These are phyloP conservation scores for Pleuronectes platessa DNA, from an alignment of 2,113 vertebrate genomes.

Conservation along the genomic window DNA sequence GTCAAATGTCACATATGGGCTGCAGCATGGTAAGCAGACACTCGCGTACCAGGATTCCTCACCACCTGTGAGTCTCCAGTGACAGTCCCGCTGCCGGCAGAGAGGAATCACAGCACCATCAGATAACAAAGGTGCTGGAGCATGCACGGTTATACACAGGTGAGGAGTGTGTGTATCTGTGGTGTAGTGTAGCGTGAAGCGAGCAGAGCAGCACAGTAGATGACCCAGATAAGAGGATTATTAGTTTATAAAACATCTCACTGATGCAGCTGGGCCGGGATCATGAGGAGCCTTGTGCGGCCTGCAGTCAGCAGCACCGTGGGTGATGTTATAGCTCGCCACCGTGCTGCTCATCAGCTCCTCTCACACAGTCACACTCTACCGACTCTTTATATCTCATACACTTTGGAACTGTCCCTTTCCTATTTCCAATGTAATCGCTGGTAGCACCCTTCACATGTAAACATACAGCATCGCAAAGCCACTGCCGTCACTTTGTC, in stretches of 20 bases:
- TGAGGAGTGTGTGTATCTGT: constrained; percentile 66
- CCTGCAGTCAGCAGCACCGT: constrained; percentile 33
- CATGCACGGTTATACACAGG: constrained; percentile 45
- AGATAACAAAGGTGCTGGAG: constrained; percentile 69
- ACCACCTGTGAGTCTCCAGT: constrained; percentile 39
- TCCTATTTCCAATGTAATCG: too few species aligned
- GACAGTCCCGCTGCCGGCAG: constrained; percentile 44
- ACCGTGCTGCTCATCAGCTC: too few species aligned
- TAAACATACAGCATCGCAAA: too few species aligned
- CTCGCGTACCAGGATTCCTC: constrained; percentile 14
- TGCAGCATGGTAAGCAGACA: background rate
- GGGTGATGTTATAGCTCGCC: background rate
- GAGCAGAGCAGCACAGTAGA: constrained; percentile 55
- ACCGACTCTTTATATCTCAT: background rate
- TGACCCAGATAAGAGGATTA: constrained; percentile 78
- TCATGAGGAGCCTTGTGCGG: constrained; percentile 33
- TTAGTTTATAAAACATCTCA: constrained; percentile 81
- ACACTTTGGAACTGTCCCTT: background rate
- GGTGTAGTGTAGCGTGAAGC: constrained; percentile 70
- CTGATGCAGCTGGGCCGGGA: constrained; percentile 71
- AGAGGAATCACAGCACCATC: constrained; percentile 51
- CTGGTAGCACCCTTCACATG: too few species aligned
- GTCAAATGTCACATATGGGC: background rate
- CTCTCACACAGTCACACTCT: background rate
- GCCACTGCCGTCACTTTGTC: too few species aligned